Base-by-base conservation (phyloP, 2,113 vertebrate species). In the Oenanthe oenanthe region DNA sequence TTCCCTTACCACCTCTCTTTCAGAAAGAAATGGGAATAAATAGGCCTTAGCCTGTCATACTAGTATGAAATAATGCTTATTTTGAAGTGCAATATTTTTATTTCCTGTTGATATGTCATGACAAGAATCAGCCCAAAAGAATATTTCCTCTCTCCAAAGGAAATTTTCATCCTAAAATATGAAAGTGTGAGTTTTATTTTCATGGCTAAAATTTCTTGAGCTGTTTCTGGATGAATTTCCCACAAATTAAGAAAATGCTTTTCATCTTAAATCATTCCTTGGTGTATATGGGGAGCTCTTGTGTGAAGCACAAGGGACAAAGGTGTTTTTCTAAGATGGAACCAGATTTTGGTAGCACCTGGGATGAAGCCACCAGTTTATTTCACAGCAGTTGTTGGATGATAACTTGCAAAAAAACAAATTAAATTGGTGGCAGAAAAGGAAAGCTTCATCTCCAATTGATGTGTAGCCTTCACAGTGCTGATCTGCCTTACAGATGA, bases 381-480 rank as follows among this genome's bases (percentile, higher is more conserved):
- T 75, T 94, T 75, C 50, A 6, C 26, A 67, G 36, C 10, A 56
- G 12, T 25, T 57, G 7, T 25, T 9, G 38, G 26, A 11, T 53
- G 6, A 18, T n/a, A 71, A 4, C 28, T n/a, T 79, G 22, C 54
- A 38, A 68, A 82, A 45, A 16, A 67, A 13, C 38, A 77, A 84
- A 62, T 18, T 4, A 45, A 85, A 61, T 24, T 19, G 5, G 13
- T 54, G 51, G 22, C 51, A 68, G 50, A 67, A 67, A 48, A 7
- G 63, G 70, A 58, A 82, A 17, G 12, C 17, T 93, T 89, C 13
- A 24, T 21, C 31, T 77, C 8, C 60, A 25, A 8, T 7, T 53
- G 51, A 17, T 38, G 9, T 8, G 10, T 2, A n/a, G 3, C 20
- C 31, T 71, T 77, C 15, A 18, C 4, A 51, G 24, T 1, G 0